Conservation (phyloP, 2,113 vertebrate species). For the Malurus alboscapulatus region DNA sequence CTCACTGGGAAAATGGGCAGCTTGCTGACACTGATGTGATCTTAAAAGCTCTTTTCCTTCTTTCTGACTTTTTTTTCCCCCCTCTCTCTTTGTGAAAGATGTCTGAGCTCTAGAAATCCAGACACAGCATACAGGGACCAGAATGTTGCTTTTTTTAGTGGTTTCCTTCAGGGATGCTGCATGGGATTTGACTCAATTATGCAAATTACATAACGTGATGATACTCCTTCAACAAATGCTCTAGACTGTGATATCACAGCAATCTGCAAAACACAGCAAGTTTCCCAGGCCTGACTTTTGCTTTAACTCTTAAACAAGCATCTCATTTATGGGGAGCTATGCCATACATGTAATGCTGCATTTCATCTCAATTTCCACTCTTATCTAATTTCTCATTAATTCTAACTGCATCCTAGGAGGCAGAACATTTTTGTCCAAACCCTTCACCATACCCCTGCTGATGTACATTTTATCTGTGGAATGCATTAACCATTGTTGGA, state of each 20-base stretch:
- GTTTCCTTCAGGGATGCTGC: constrained; percentile 49
- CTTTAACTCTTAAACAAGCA: constrained; percentile 32
- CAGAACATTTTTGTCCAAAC: background rate
- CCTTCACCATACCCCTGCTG: background rate
- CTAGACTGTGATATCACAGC: constrained; percentile 36
- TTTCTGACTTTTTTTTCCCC: accelerated
- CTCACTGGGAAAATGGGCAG: background rate
- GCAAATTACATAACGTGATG: constrained; percentile 57
- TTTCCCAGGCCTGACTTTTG: constrained; percentile 12
- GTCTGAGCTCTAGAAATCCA: constrained; percentile 37
- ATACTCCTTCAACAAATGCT: constrained; percentile 44
- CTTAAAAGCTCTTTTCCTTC: background rate
- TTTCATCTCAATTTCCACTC: background rate
- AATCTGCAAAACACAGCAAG: constrained; percentile 43
- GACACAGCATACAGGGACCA: constrained; percentile 34
- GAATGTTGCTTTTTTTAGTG: constrained; percentile 45
- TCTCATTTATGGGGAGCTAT: background rate
- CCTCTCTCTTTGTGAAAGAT: background rate
- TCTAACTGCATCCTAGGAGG: background rate
- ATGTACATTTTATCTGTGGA: background rate
- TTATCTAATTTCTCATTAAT: background rate
- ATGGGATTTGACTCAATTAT: constrained; percentile 60
- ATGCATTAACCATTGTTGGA: background rate
- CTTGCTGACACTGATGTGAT: background rate
- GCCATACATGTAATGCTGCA: background rate